Base-by-base conservation (phyloP, 2,113 vertebrate genomes). In the Tetraodon nigroviridis region DNA sequence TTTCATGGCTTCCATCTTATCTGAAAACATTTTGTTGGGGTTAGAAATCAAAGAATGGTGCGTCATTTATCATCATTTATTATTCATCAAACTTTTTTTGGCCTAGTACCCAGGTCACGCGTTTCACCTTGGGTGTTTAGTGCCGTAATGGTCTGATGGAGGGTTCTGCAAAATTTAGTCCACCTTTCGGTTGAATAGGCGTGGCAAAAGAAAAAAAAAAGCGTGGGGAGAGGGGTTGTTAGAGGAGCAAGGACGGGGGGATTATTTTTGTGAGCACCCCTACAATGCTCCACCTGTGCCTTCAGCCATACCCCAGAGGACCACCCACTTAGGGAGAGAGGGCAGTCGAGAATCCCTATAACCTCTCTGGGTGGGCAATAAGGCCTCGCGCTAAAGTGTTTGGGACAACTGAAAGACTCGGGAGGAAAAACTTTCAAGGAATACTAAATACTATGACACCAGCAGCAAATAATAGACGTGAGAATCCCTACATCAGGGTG, bases 261-360 rank as follows among this genome's bases (percentile, higher is more conserved):
- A 69, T 51, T 82, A 87, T 89, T 87, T 90, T 89, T 89, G 86
- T 88, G 84, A 88, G 83, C 84, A 90, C 86, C 89, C 89, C 88
- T 89, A 89, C 87, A 90, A 91, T 90, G 87, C 89, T 86, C 90
- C 89, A 91, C 90, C 90, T 91, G 90, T 91, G 90, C 85, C 88
- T 37, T 90, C 82, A 86, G 87, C 87, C 86, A 81, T 90, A 89
- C 89, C 84, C 90, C 82, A 76, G 77, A 82, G 82, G 90, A 92
- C 90, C 90, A 91, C 90, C 90, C 90, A 91, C 89, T 88, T 90
- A 90, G 89, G 89, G 84, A 79, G 78, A 82, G 72, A 88, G 86
- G 74, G 81, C 85, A 86, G 84, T 85, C 55, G 80, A 84, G 86
- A 89, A 87, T 88, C 84, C 87, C 84, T 84, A 87, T 90, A 92